phyloP scores from a whole-genome alignment of 2,888 invertebrate genomes.

The Cacoxenus indagator region DNA sequence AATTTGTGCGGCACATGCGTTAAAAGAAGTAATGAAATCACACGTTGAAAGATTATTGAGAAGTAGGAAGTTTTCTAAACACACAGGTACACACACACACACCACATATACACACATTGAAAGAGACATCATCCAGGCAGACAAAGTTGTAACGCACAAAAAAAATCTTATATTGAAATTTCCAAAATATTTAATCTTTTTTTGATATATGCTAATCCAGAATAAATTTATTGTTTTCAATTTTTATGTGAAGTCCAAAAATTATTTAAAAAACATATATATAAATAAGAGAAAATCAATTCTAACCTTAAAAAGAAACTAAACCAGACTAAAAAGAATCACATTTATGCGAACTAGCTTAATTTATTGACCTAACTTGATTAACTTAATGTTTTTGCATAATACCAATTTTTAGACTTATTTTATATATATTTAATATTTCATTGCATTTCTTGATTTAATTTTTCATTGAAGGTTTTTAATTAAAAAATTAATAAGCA shows the following conservation, averaged over 20 bases:
- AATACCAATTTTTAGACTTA: too few species aligned
- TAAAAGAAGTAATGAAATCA: too few species aligned
- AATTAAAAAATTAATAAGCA: slow-evolving; percentile 27
- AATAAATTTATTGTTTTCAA: too few species aligned
- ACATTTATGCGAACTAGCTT: slow-evolving; percentile 5
- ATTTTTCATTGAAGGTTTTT: slow-evolving; percentile 28
- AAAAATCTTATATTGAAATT: too few species aligned
- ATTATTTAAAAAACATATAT: neutral
- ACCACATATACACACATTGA: neutral
- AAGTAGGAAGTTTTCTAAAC: neutral
- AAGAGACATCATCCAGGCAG: too few species aligned
- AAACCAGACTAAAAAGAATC: slow-evolving; percentile 20
- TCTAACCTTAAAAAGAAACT: slow-evolving; percentile 49
- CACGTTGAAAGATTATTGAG: neutral
- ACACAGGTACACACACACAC: neutral
- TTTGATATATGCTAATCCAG: too few species aligned
- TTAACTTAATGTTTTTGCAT: slow-evolving; percentile 28
- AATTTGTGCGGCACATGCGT: neutral
- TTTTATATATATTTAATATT: slow-evolving; percentile 17
- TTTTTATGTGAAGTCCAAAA: too few species aligned
- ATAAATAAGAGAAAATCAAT: slow-evolving; percentile 11
- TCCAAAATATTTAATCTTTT: too few species aligned
- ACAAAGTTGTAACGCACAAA: too few species aligned
- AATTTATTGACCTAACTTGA: slow-evolving; percentile 13
- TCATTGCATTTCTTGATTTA: slow-evolving; percentile 33